A percentile compares a stretch with the other conserved stretches of the same genome.
Conservation (phyloP, 2,113 vertebrate species). For the Nibea coibor region DNA sequence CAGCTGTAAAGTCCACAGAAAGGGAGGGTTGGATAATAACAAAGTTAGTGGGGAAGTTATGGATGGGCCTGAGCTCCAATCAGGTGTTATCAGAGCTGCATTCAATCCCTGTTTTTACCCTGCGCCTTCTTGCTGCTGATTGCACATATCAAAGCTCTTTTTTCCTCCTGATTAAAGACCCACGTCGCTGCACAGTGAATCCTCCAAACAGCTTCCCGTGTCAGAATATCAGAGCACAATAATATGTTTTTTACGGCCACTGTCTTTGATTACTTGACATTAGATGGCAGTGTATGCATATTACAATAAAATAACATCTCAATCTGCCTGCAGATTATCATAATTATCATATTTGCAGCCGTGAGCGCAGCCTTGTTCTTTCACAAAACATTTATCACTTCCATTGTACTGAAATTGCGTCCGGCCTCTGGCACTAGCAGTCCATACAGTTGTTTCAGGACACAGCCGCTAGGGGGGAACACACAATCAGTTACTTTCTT, state of each 20-base stretch:
- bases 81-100: conserved; percentile 50
- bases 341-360: conserved; percentile 31
- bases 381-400: conserved; percentile 31
- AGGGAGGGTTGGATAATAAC: conserved; percentile 50
- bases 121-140: conserved; percentile 45
- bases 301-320: conserved; percentile 7
- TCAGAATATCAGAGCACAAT: conserved; percentile 25
- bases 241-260: conserved; percentile 1
- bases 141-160: conserved; percentile 42
- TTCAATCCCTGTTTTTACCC: conserved; percentile 37
- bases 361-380: conserved; percentile 2
- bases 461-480: too few relatives aligned
- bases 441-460: too few relatives aligned
- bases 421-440: too few relatives aligned
- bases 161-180: conserved; percentile 11
- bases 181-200: conserved; percentile 15
- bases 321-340: conserved; percentile 4
- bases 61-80: conserved; percentile 55
- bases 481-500: too few relatives aligned
- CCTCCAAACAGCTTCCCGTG: not conserved
- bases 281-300: conserved; percentile 6
- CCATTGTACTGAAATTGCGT: not conserved
- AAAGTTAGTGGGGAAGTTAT: conserved; percentile 57
- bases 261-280: not conserved
- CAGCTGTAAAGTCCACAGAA: conserved; percentile 61